Base-by-base conservation (phyloP, 2,797 vertebrate species). In the Pseudochromis fuscus region DNA sequence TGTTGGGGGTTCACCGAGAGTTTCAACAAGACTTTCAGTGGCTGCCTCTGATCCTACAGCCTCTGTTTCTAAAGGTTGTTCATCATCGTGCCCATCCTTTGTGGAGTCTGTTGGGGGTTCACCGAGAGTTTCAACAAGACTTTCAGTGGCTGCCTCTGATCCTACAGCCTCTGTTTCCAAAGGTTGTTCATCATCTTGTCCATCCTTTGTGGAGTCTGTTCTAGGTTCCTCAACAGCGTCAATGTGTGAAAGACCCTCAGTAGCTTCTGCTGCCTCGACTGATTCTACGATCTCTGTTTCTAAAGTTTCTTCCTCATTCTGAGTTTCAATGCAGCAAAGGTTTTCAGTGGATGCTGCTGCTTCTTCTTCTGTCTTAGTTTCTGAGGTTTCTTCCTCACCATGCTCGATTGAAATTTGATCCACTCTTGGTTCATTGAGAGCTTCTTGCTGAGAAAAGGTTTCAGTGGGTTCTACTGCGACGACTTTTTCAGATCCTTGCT, bases 21-120 rank as follows among this genome's bases (percentile, higher is more conserved):
- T n/a, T n/a, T n/a, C n/a, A n/a, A n/a, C n/a, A n/a, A n/a, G n/a
- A n/a, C n/a, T n/a, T n/a, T n/a, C n/a, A n/a, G n/a, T n/a, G n/a
- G n/a, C n/a, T n/a, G n/a, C n/a, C n/a, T n/a, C n/a, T n/a, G n/a
- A n/a, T n/a, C n/a, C n/a, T n/a, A n/a, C n/a, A n/a, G n/a, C n/a
- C n/a, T n/a, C n/a, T n/a, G n/a, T n/a, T 65, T 83, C 71, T 23
- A 69, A 55, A 4, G 23, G 50, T 23, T 42, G 21, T 24, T 77
- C 64, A 27, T 35, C 9, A 1, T 53, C 21, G 10, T 18, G n/a
- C 16, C 70, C 2, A 15, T 35, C 45, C 2, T 30, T 23, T 18
- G 15, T 21, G 4, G 30, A 0, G 35, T 71, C 63, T 31, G 25
- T 44, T 44, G 1, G 16, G 19, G 33, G 10, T 50, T 57, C 50